A percentile compares a stretch with the other conserved stretches of the same genome.
These are phyloP conservation scores for Brachionus angularis DNA, from an alignment of 1,140 invertebrate genomes.

Conservation along the genomic window DNA sequence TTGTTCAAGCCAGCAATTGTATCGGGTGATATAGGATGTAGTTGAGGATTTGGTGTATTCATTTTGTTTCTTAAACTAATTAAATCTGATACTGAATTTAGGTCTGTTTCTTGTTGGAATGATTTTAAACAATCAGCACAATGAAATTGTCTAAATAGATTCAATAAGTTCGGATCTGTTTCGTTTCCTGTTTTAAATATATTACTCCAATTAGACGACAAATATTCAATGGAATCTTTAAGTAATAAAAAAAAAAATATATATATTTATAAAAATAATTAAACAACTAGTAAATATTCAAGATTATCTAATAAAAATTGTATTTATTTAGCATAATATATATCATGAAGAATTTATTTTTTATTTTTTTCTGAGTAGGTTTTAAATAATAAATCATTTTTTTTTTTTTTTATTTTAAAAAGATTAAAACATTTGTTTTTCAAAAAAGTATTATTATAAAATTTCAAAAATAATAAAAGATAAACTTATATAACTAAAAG, in stretches of 20 bases:
- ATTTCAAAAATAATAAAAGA: too few relatives aligned
- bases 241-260: background rate
- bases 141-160: constrained; percentile 39
- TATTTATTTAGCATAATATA: too few relatives aligned
- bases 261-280: too few relatives aligned
- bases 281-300: too few relatives aligned
- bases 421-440: too few relatives aligned
- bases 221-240: constrained; percentile 38
- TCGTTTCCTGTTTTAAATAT: constrained; percentile 13
- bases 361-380: too few relatives aligned
- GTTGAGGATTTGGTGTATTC: constrained; percentile 30
- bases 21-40: constrained; percentile 21
- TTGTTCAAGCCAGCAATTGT: constrained; percentile 14
- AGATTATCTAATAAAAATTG: too few relatives aligned
- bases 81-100: background rate
- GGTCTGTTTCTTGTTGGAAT: constrained; percentile 28
- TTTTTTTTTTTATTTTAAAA: too few relatives aligned
- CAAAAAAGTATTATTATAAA: too few relatives aligned
- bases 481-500: too few relatives aligned
- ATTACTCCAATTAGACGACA: constrained; percentile 33
- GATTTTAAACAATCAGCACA: constrained; percentile 44
- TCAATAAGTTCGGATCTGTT: constrained; percentile 24
- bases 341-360: too few relatives aligned
- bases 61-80: background rate
- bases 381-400: too few relatives aligned